Percentiles rank a stretch among this genome's conserved stretches.
Evolutionary conservation across 2,113 vertebrate genomes (phyloP).

Genomic region (Notiomystis cincta): DNA sequence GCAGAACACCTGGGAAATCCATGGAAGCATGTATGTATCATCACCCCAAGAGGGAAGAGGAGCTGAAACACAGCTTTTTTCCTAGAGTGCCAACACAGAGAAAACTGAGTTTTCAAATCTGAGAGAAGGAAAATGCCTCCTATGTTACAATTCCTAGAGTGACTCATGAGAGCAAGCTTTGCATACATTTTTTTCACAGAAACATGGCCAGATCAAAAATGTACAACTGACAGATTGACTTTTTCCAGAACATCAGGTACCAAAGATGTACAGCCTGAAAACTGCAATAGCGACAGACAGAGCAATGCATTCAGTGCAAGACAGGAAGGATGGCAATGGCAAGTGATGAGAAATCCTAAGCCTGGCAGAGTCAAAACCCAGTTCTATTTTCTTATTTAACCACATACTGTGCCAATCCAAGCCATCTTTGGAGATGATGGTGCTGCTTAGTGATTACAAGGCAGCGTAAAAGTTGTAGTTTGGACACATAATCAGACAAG

Average conservation of each 20-base stretch:
- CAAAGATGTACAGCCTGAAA: background rate
- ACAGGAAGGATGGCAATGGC: background rate
- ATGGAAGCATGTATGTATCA: background rate
- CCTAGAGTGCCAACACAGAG: background rate
- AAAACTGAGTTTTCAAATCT: background rate
- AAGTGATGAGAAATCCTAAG: background rate
- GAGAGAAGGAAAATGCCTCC: background rate
- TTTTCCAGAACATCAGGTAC: background rate
- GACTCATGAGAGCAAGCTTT: background rate
- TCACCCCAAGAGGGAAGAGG: background rate
- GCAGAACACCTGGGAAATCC: background rate
- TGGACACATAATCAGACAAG: background rate
- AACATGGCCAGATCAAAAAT: background rate
- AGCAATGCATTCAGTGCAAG: background rate
- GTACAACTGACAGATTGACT: background rate
- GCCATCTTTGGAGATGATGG: background rate
- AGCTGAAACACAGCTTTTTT: background rate
- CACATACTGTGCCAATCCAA: background rate
- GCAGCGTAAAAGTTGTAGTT: background rate
- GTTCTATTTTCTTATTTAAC: background rate
- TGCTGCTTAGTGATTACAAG: background rate
- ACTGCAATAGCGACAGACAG: background rate
- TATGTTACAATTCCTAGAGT: background rate
- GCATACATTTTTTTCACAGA: background rate
- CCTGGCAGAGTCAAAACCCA: background rate